These are phyloP conservation scores for Glossophaga mutica DNA, from an alignment of 2,797 vertebrate species.

Conservation along the genomic window DNA sequence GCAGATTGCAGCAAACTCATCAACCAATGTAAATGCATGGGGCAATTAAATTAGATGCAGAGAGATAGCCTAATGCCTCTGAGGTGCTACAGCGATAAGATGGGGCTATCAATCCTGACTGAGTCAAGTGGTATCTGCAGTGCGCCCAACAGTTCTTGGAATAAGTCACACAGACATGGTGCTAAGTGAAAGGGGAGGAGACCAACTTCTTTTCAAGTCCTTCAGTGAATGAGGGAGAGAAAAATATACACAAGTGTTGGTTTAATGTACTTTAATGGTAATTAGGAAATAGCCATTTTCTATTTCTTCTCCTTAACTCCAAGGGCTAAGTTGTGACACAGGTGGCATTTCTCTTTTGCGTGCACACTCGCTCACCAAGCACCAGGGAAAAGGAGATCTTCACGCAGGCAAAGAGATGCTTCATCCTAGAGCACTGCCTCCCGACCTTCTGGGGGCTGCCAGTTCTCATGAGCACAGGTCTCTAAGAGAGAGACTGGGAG, in stretches of 20 bases:
- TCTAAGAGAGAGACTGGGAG: neutral
- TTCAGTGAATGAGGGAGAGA: neutral
- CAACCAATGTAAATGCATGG: neutral
- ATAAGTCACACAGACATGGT: neutral
- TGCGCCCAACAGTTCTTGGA: neutral
- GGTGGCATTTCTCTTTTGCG: neutral
- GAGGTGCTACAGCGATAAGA: neutral
- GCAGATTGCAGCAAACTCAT: neutral
- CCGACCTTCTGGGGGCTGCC: neutral
- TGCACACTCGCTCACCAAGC: neutral
- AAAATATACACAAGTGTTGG: neutral
- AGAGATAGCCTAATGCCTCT: neutral
- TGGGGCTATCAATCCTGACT: fast-evolving
- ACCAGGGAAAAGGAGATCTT: neutral
- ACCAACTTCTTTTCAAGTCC: neutral
- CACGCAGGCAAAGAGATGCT: neutral
- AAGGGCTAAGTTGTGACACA: neutral
- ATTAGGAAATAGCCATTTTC: conserved; percentile 26
- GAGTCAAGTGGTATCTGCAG: neutral
- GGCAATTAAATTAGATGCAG: neutral
- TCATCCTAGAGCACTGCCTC: too few species aligned
- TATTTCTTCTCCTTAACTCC: conserved; percentile 29
- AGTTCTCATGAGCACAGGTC: neutral
- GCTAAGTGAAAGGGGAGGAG: neutral
- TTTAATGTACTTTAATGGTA: neutral